These are phyloP conservation scores for Liolophura sinensis DNA, from an alignment of 1,140 invertebrate genomes.

Conservation along the genomic window DNA sequence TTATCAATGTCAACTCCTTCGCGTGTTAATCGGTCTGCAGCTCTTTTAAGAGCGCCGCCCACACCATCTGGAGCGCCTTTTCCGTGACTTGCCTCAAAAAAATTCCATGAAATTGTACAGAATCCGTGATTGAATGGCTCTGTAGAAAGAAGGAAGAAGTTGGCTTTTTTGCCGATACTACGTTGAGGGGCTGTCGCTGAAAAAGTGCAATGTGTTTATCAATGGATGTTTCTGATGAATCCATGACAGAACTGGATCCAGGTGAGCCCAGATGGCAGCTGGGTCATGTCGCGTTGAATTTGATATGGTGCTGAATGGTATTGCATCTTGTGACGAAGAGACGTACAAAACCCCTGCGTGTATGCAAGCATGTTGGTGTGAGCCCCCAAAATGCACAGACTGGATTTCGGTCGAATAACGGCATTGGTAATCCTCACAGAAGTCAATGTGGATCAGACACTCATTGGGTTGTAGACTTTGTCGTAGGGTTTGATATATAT, in stretches of 20 bases:
- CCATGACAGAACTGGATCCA: slow-evolving; percentile 7
- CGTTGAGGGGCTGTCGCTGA: slow-evolving; percentile 14
- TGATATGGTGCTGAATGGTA: slow-evolving; percentile 13
- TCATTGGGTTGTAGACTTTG: slow-evolving; percentile 1
- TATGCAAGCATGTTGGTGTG: slow-evolving; percentile 17
- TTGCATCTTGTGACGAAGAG: neutral
- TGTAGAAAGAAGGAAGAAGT: slow-evolving; percentile 7
- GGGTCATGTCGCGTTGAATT: slow-evolving; percentile 9
- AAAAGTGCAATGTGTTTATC: slow-evolving; percentile 8
- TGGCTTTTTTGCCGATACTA: slow-evolving; percentile 12
- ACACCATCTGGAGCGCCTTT: slow-evolving; percentile 59
- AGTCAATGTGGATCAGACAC: slow-evolving; percentile 18
- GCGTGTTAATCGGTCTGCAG: slow-evolving; percentile 7
- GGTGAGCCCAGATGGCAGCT: slow-evolving; percentile 15
- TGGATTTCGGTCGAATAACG: slow-evolving; percentile 24
- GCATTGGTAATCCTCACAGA: slow-evolving; percentile 24
- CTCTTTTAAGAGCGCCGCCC: slow-evolving; percentile 54
- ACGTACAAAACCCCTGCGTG: slow-evolving; percentile 22
- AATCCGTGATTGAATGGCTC: slow-evolving; percentile 7
- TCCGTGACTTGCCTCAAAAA: slow-evolving; percentile 56
- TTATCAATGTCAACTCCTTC: slow-evolving; percentile 15
- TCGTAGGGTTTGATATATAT: neutral
- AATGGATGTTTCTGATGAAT: neutral
- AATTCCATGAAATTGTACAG: slow-evolving; percentile 48
- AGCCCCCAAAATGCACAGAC: slow-evolving; percentile 20